Base-by-base conservation (phyloP, 2,888 invertebrate species). In the Acrobasis consociella region DNA sequence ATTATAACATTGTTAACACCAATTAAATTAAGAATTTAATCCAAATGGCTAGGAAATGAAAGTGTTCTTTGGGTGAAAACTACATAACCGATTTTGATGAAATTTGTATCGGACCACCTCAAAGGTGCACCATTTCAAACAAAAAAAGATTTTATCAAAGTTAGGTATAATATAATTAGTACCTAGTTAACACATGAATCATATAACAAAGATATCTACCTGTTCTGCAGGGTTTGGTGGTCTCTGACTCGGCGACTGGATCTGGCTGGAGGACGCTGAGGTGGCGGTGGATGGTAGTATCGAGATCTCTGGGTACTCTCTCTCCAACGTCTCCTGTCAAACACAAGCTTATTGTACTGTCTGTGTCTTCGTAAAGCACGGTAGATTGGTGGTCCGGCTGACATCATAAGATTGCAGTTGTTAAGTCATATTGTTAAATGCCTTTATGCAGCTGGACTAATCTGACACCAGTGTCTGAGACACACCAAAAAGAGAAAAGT, bases 251-350 rank as follows among this genome's bases (percentile, higher is more conserved):
- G 92, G 91, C 5, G 92, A 91, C 0, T 90, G 89, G 0, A 82
- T 80, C 68, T 90, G 92, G 62, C 84, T 83, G 11, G 83, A 85
- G 0, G 90, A 83, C 1, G 87, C 79, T 5, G 91, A 87, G 0
- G 93, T 86, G 0, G 93, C 93, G n/a, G 93, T 93, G 1, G 93
- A 93, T 0, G 93, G 93, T 50, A 93, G 77, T 68, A 93, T 93
- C 16, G 93, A 93, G 66, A 93, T 93, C 71, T 93, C 93, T 49
- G 93, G 93, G 75, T 93, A 93, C 74, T 93, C 93, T 69, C 93
- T 79, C 74, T 93, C 93, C 70, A 93, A 81, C 16, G 93, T 93
- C 82, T 93, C 93, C 93, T 93, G 81, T 69, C 78, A 79, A 67
- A 69, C 67, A 65, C 61, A 62, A 63, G 63, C 64, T 62, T 65